phyloP scores from a whole-genome alignment of 2,797 vertebrate genomes.

The Micromesistius poutassou region DNA sequence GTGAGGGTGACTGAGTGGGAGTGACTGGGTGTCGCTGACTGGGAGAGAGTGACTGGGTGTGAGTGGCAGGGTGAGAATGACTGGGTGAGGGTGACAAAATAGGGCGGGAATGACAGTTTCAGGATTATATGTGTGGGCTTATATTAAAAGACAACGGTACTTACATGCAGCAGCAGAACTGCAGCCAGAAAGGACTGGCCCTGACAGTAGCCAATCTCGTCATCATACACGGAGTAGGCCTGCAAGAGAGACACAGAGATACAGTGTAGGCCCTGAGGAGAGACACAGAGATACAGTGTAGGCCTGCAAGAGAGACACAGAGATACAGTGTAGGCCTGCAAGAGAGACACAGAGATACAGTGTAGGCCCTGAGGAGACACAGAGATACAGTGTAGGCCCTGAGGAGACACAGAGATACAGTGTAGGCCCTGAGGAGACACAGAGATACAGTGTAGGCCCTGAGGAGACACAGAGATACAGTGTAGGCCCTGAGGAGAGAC shows the following conservation, averaged over 20 bases:
- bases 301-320: no score
- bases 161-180: conserved; percentile 93
- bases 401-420: no score
- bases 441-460: conserved; percentile 6
- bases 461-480: neutral
- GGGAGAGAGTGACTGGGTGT: no score
- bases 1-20: no score
- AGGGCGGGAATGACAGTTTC: neutral
- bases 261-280: neutral
- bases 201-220: conserved; percentile 97
- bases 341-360: no score
- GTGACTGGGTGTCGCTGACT: neutral
- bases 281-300: neutral
- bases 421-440: conserved; percentile 1
- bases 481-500: no score
- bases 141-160: conserved; percentile 52
- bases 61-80: neutral
- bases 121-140: neutral
- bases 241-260: conserved; percentile 48
- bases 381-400: no score
- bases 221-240: conserved; percentile 96
- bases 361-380: no score
- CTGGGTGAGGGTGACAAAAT: no score
- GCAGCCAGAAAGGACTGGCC: conserved; percentile 97
- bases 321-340: no score